A percentile compares a stretch with the other conserved stretches of the same genome.
Conservation (phyloP, 37 sponge, comb jelly and placozoan species). For the Axinella damicornis region DNA sequence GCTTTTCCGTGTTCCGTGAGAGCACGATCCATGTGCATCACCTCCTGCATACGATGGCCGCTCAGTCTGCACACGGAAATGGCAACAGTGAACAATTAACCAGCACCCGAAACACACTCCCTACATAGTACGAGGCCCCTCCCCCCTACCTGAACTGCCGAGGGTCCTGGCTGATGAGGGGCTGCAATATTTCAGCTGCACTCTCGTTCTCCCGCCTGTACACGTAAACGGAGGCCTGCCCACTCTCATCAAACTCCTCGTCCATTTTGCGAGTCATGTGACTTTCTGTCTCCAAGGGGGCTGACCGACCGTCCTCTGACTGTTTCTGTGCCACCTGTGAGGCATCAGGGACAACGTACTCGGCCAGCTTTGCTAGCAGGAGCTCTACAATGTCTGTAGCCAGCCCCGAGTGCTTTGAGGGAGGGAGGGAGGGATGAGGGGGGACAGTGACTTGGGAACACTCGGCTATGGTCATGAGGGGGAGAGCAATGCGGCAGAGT, state of each 20-base stretch:
- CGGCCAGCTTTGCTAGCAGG: conserved; percentile 90
- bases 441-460: conserved; percentile 80
- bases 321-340: conserved; percentile 42
- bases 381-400: conserved; percentile 81
- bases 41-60: conserved; percentile 73
- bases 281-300: neutral
- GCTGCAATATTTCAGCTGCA: conserved; percentile 88
- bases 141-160: conserved; percentile 52
- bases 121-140: no score
- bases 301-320: neutral
- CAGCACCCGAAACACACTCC: no score
- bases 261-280: conserved; percentile 6
- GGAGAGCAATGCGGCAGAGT: conserved; percentile 96
- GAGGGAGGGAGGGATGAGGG: conserved; percentile 62
- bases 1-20: conserved; percentile 77
- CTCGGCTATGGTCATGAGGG: conserved; percentile 85
- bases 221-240: conserved; percentile 83
- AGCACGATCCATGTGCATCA: conserved; percentile 79
- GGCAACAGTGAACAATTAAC: no score
- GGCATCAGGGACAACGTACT: conserved; percentile 78
- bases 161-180: conserved; percentile 79
- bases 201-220: conserved; percentile 83
- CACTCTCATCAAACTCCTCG: conserved; percentile 58
- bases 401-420: conserved; percentile 4
- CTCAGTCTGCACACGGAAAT: conserved; percentile 25